phyloP scores from a whole-genome alignment of 2,797 vertebrate species.

The Danio choprae region DNA sequence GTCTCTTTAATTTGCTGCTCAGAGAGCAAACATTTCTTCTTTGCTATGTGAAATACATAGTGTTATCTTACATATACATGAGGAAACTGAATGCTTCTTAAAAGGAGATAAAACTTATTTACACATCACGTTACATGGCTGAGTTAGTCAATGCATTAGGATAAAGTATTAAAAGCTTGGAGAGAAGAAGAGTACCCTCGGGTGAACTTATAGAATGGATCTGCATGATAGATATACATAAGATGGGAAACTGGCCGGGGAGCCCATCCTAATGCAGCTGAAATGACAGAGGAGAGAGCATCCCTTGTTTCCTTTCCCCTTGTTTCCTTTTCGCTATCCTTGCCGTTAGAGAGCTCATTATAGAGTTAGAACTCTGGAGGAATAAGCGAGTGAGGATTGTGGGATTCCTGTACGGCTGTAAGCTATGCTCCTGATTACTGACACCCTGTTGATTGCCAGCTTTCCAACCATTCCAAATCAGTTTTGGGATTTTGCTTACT shows the following conservation, averaged over 20 bases:
- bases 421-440: slow-evolving; percentile 9
- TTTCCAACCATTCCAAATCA: slow-evolving; percentile 20
- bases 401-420: slow-evolving; percentile 25
- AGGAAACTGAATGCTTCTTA: background rate
- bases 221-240: slow-evolving; percentile 12
- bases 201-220: slow-evolving; percentile 5
- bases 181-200: slow-evolving; percentile 12
- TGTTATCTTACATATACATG: slow-evolving; percentile 36
- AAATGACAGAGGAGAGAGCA: slow-evolving; percentile 24
- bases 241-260: background rate
- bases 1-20: slow-evolving; percentile 68
- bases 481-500: slow-evolving; percentile 32
- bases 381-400: slow-evolving; percentile 16
- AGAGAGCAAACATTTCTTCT: slow-evolving; percentile 42
- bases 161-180: background rate
- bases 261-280: slow-evolving; percentile 7
- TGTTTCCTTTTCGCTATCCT: slow-evolving; percentile 14
- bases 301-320: slow-evolving; percentile 27
- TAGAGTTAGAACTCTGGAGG: slow-evolving; percentile 32
- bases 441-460: slow-evolving; percentile 1
- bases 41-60: slow-evolving; percentile 28
- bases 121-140: slow-evolving; percentile 21
- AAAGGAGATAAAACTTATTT: slow-evolving; percentile 36
- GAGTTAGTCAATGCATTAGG: background rate
- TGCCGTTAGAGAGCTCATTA: slow-evolving; percentile 54